Evolutionary conservation across 1,140 invertebrate species (phyloP), one percentile per base, ranked within the genome.

Genomic region (Hermetia illucens): DNA sequence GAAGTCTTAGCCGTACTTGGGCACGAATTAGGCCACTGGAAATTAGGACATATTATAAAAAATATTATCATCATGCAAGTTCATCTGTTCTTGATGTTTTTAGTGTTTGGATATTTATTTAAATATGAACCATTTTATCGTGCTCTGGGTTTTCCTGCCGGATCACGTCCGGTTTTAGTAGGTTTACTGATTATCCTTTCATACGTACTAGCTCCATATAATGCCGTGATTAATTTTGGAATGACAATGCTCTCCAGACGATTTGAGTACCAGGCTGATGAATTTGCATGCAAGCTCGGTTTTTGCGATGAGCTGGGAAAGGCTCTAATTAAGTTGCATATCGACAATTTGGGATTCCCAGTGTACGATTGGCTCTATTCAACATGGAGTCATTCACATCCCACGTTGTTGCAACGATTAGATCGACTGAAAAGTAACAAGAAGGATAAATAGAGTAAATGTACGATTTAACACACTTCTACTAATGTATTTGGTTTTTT

Each of bases 1-100:
- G 95, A 99, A 70, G 83, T 99, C 44, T 62, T 98, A 29, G 94
- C 92, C 34, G 84, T 99, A 24, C 67, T 99, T 31, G 85, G 79
- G 9, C 95, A 99, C 66, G 96, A 99, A 68, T 66, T 98, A 35
- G 94, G 93, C 4, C 96, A 99, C 59, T 99, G 96, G 96, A 87
- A 87, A 51, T 71, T 88, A 35, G 88, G 75, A 52, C 95, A 98
- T 63, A 78, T 86, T 29, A 64, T 88, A 12, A 93, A 93, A 52
- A 86, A 88, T 55, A 75, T 98, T 43, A 45, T 86, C 5, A 72
- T 95, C 20, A 76, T 78, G 47, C 84, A 96, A 73, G 52, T 75
- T 1, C 74, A 77, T 52, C 55, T 76, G 19, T 61, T 75, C 16
- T 65, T 98, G 5, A 75, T 91, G 52, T 96, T 98, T 54, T 60